A percentile compares a stretch with the other conserved stretches of the same genome.
Evolutionary conservation across 2,797 vertebrate genomes (phyloP).

Genomic region (Myotis vivesi): DNA sequence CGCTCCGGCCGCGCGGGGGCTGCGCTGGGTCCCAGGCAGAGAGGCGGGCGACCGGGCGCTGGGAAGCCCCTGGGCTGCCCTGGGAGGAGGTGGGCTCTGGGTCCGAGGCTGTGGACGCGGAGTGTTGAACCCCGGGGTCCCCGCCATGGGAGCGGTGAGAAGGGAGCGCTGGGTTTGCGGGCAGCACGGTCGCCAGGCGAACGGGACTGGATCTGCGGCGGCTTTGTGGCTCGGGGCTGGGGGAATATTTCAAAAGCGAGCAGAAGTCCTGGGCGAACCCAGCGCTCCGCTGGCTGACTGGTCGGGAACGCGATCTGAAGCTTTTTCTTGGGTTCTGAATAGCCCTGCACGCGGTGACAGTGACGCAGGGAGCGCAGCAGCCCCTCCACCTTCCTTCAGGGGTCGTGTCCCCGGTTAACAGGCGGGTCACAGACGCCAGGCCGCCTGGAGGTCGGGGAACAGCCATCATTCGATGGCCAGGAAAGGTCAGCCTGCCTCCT

Average conservation of each 20-base stretch:
- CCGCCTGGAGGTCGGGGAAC: slow-evolving; percentile 2
- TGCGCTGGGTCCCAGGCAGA: background rate
- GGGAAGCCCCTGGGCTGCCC: background rate
- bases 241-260: slow-evolving; percentile 72
- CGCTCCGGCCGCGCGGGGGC: background rate
- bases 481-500: slow-evolving; percentile 49
- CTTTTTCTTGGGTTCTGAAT: slow-evolving; percentile 57
- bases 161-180: background rate
- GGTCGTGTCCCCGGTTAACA: slow-evolving; percentile 52
- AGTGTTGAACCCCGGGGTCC: background rate
- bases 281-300: slow-evolving; percentile 51
- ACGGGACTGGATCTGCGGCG: slow-evolving; percentile 49
- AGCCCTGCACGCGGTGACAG: slow-evolving; percentile 25
- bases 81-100: background rate
- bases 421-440: slow-evolving; percentile 41
- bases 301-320: slow-evolving; percentile 54
- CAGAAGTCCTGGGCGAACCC: slow-evolving; percentile 59
- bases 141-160: background rate
- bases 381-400: slow-evolving; percentile 11
- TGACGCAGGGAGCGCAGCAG: background rate
- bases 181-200: slow-evolving; percentile 45
- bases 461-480: slow-evolving; percentile 31
- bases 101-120: background rate
- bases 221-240: slow-evolving; percentile 64
- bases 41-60: background rate